Conservation (phyloP, 2,888 invertebrate species). For the Troilus luridus region DNA sequence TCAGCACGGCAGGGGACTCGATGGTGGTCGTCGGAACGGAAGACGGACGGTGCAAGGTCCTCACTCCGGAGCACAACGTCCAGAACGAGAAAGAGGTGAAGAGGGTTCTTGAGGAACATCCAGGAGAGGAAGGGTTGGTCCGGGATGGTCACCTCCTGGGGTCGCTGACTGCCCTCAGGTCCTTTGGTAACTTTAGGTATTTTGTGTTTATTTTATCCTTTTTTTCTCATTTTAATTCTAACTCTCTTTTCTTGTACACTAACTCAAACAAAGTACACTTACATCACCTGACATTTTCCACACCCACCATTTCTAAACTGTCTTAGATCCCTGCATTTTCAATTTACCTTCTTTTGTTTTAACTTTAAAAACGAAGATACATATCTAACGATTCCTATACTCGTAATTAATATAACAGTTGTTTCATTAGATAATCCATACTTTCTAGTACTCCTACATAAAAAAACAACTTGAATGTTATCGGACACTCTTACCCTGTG, state of each 20-base stretch:
- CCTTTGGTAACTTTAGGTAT: constrained; percentile 88
- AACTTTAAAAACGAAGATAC: too few relatives aligned
- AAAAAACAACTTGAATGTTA: background rate
- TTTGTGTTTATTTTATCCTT: too few relatives aligned
- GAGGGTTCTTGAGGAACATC: constrained; percentile 89
- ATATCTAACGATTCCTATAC: background rate
- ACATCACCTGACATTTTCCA: too few relatives aligned
- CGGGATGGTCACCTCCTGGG: constrained; percentile 91
- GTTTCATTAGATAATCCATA: too few relatives aligned
- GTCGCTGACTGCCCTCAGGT: constrained; percentile 92
- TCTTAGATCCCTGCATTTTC: too few relatives aligned
- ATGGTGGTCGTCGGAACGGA: constrained; percentile 37
- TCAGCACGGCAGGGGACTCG: constrained; percentile 40
- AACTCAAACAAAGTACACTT: too few relatives aligned
- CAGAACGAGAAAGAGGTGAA: constrained; percentile 90
- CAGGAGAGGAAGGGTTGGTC: constrained; percentile 86
- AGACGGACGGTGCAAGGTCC: constrained; percentile 77
- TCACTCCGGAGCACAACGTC: constrained; percentile 88
- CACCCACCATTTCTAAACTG: too few relatives aligned
- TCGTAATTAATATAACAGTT: too few relatives aligned
- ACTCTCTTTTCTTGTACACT: too few relatives aligned
- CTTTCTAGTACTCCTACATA: background rate
- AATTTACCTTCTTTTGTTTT: too few relatives aligned
- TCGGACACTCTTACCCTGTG: background rate
- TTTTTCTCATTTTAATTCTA: too few relatives aligned